Evolutionary conservation across 2,888 invertebrate species (phyloP), one percentile per base, ranked within the genome.

Genomic region (Acleris sparsana): DNA sequence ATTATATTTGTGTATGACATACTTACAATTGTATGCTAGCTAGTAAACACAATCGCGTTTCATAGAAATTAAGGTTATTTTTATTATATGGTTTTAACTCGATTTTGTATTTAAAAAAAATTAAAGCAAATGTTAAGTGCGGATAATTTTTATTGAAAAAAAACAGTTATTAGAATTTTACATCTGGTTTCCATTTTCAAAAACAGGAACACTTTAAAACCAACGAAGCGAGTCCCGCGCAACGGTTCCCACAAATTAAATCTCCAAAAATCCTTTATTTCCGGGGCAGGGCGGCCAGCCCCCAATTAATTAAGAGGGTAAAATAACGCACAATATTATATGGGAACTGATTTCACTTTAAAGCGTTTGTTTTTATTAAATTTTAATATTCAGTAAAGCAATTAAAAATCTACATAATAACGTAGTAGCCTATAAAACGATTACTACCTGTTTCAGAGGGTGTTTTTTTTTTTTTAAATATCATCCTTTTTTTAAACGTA

Each of bases 241-340:
- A 75, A 76, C 74, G 82, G 92, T 92, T 92, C 92, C 87, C 92
- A 92, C 88, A 88, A 85, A 86, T 84, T 83, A 82, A 84, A 85
- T 85, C 84, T 77, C 87, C 85, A 80, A 88, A 87, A 82, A 84
- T 76, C 77, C 70, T 81, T 84, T 79, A 73, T 75, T 70, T 39
- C 18, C 75, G 75, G 78, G 62, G 72, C 67, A 77, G 80, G 87
- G 85, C 81, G 84, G 84, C 80, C 78, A 75, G 72, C 77, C 71
- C 69, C 73, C 76, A 74, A 75, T 83, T 87, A 87, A 90, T 91
- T 89, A 87, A 80, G 60, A 39, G 61, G 82, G 79, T 84, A 84
- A 89, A 89, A 87, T 87, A 89, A 84, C 83, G 79, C 83, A 82
- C 79, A 76, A 76, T 80, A 83, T 81, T 81, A 77, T 84, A 87